Evolutionary conservation across 2,888 invertebrate genomes (phyloP).

Genomic region (Tridacna crocea): DNA sequence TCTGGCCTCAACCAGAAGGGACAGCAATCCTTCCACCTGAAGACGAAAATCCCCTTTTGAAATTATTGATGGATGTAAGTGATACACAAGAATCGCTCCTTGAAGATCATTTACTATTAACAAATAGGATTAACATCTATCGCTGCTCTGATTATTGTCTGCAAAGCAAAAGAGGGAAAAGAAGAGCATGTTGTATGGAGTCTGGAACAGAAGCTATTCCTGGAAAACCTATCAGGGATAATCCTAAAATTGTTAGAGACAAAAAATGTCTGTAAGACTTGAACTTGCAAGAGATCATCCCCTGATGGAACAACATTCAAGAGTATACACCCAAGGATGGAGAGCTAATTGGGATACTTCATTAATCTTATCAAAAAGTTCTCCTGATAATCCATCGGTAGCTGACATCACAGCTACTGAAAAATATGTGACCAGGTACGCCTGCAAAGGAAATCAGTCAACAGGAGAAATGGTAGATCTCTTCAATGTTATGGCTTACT

Average conservation of each 20-base stretch:
- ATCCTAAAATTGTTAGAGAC: slow-evolving; percentile 19
- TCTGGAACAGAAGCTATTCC: neutral
- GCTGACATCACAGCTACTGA: neutral
- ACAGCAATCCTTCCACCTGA: slow-evolving; percentile 59
- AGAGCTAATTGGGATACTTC: slow-evolving; percentile 16
- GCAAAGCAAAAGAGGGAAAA: neutral
- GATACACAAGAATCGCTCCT: slow-evolving; percentile 16
- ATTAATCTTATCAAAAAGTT: slow-evolving; percentile 13
- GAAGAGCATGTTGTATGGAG: neutral
- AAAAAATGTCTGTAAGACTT: slow-evolving; percentile 7
- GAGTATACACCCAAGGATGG: no score
- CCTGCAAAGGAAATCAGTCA: no score
- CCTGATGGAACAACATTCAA: slow-evolving; percentile 25
- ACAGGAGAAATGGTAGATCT: neutral
- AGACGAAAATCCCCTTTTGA: slow-evolving; percentile 61
- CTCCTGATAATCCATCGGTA: slow-evolving; percentile 14
- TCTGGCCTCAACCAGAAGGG: slow-evolving; percentile 69
- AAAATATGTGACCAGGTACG: no score
- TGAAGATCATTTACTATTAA: slow-evolving; percentile 24
- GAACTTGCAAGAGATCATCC: slow-evolving; percentile 18
- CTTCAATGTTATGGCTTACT: slow-evolving; percentile 31
- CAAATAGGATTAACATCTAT: slow-evolving; percentile 27
- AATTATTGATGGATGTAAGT: slow-evolving; percentile 66
- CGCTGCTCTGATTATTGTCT: slow-evolving; percentile 31
- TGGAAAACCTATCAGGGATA: no score